A percentile compares a stretch with the other conserved stretches of the same genome.
phyloP scores from a whole-genome alignment of 2,113 vertebrate genomes.

The Phalacrocorax aristotelis region DNA sequence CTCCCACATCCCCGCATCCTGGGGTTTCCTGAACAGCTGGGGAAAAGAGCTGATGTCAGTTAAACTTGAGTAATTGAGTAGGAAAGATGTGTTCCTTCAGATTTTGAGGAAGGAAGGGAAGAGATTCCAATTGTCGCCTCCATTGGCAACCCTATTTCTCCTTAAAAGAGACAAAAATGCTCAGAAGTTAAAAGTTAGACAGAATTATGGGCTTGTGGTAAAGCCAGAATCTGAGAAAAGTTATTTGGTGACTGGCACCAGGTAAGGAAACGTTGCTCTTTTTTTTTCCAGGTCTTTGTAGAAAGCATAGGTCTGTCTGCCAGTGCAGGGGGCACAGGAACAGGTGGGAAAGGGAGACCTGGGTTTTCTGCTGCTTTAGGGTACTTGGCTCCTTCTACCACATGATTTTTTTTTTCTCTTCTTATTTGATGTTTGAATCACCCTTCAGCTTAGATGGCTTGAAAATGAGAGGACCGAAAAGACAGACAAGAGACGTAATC shows the following conservation, averaged over 20 bases:
- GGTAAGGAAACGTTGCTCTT: background rate
- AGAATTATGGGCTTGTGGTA: background rate
- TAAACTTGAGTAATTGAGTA: background rate
- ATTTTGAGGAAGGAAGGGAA: background rate
- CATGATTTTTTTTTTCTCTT: background rate
- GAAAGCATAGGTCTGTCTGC: background rate
- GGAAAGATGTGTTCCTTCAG: background rate
- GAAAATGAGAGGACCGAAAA: background rate
- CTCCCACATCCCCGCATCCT: background rate
- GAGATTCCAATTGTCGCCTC: background rate
- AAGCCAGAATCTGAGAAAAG: background rate
- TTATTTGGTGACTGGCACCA: background rate
- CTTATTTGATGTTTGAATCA: background rate
- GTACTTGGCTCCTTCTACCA: background rate
- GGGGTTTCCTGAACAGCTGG: background rate
- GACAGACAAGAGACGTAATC: background rate
- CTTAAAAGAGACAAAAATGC: background rate
- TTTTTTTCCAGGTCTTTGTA: background rate
- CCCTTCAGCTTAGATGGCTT: background rate
- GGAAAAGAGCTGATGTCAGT: background rate
- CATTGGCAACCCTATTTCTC: background rate
- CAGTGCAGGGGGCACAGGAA: accelerated
- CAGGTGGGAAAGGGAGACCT: background rate
- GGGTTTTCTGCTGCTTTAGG: background rate
- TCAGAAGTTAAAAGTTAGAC: background rate